A percentile compares a stretch with the other conserved stretches of the same genome.
These are phyloP conservation scores for Hyaena hyaena DNA, from an alignment of 2,113 vertebrate genomes.

Conservation along the genomic window DNA sequence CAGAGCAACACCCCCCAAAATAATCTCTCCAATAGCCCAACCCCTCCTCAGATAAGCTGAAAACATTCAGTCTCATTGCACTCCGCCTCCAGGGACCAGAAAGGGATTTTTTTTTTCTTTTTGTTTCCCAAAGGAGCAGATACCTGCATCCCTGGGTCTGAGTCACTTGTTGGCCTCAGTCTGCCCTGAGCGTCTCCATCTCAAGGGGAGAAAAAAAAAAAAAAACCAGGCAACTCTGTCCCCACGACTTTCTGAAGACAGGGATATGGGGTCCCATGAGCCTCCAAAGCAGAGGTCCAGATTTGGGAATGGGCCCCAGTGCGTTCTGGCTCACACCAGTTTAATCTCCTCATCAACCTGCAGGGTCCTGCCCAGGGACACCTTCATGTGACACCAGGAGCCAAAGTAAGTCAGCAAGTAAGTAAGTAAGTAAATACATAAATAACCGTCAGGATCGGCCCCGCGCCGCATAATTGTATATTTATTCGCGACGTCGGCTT, in stretches of 20 bases:
- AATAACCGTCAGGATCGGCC: neutral
- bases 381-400: neutral
- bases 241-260: neutral
- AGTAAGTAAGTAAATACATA: neutral
- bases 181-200: neutral
- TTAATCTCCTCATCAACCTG: neutral
- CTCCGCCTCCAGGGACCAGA: neutral
- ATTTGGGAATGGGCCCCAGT: rapidly evolving
- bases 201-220: neutral
- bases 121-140: neutral
- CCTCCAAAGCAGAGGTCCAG: rapidly evolving
- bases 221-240: neutral
- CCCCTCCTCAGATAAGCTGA: neutral
- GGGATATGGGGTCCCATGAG: neutral
- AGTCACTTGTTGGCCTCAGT: neutral
- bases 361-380: neutral
- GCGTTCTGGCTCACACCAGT: neutral
- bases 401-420: neutral
- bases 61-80: neutral
- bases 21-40: neutral
- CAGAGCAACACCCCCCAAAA: neutral
- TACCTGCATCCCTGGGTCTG: neutral
- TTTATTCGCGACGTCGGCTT: constrained; percentile 56
- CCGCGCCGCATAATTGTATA: rapidly evolving
- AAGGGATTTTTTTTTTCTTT: too few relatives aligned